phyloP scores from a whole-genome alignment of 2,113 vertebrate species.

The Melanerpes aurifrons region DNA sequence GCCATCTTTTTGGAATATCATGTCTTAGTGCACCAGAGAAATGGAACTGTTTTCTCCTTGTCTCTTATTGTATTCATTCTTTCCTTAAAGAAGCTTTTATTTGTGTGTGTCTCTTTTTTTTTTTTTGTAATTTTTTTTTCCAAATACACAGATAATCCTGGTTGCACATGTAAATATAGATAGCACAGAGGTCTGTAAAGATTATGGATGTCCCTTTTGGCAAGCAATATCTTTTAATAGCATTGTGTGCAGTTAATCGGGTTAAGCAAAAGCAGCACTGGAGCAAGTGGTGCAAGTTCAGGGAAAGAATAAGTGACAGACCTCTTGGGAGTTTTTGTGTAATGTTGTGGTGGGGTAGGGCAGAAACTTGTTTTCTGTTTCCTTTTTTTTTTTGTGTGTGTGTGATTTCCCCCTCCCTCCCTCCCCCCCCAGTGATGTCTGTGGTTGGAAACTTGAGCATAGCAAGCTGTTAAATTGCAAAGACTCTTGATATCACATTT shows the following conservation, averaged over 20 bases:
- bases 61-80: background rate
- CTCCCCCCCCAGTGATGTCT: background rate
- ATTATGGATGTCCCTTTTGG: conserved; percentile 57
- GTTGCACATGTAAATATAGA: conserved; percentile 39
- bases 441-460: background rate
- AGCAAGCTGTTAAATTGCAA: background rate
- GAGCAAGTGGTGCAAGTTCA: background rate
- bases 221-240: conserved; percentile 61
- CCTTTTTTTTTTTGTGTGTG: background rate
- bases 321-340: background rate
- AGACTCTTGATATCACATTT: background rate
- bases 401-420: background rate
- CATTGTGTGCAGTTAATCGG: conserved; percentile 35
- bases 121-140: background rate
- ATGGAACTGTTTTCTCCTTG: background rate
- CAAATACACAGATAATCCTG: conserved; percentile 12
- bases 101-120: background rate
- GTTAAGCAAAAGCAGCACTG: conserved; percentile 19
- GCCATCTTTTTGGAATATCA: background rate
- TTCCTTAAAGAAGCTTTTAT: background rate
- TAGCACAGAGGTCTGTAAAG: conserved; percentile 6
- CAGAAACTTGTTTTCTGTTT: background rate
- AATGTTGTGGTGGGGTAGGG: background rate
- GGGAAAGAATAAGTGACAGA: background rate
- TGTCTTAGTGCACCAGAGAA: background rate